These are phyloP conservation scores for Chrysemys picta DNA, from an alignment of 2,113 vertebrate species.

Conservation along the genomic window DNA sequence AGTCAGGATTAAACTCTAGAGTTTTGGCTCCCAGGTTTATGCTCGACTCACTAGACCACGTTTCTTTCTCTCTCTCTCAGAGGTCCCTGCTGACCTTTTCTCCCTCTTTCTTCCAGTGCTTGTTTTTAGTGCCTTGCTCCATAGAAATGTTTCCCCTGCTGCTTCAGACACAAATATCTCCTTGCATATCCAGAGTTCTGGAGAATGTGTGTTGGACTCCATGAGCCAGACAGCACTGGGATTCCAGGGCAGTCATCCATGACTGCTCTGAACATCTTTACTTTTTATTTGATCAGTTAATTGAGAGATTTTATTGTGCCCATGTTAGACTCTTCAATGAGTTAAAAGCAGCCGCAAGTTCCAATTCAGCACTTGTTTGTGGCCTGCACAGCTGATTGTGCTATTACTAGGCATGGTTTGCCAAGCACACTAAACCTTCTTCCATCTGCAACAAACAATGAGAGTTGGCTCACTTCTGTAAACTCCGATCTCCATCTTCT, in stretches of 20 bases:
- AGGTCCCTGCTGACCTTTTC: not conserved
- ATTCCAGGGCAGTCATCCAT: not conserved
- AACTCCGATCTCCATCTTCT: not conserved
- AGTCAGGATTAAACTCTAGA: not conserved
- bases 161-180: not conserved
- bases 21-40: not conserved
- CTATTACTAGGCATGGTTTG: not conserved
- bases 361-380: not conserved
- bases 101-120: not conserved
- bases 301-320: not conserved
- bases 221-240: not conserved
- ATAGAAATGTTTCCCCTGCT: not conserved
- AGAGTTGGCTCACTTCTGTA: not conserved
- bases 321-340: not conserved
- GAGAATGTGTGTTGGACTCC: not conserved
- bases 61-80: fast-evolving
- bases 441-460: not conserved
- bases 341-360: not conserved
- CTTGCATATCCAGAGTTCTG: not conserved
- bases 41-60: not conserved
- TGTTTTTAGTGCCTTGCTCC: not conserved
- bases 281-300: not conserved
- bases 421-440: not conserved
- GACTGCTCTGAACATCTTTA: not conserved
- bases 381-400: not conserved